A percentile compares a stretch with the other conserved stretches of the same genome.
Conservation (phyloP, 1,140 invertebrate genomes). For the Druon quercuslanigerum region DNA sequence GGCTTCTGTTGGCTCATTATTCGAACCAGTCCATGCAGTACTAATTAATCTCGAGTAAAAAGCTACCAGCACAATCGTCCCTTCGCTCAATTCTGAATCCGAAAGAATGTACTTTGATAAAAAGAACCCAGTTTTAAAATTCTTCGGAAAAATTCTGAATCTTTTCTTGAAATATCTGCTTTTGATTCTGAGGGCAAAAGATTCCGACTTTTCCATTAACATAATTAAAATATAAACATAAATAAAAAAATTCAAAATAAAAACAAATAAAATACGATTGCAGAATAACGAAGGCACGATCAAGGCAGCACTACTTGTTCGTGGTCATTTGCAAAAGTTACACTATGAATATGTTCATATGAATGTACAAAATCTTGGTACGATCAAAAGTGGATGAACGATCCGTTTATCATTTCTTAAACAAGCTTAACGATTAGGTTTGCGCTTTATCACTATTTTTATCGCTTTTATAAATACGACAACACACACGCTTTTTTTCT, state of each 20-base stretch:
- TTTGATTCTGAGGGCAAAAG: background rate
- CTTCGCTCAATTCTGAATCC: slow-evolving; percentile 28
- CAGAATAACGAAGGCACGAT: slow-evolving; percentile 35
- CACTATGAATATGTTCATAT: slow-evolving; percentile 55
- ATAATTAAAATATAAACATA: background rate
- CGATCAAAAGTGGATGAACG: slow-evolving; percentile 65
- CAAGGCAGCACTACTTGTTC: slow-evolving; percentile 14
- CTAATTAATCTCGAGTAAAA: slow-evolving; percentile 31
- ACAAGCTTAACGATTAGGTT: slow-evolving; percentile 49
- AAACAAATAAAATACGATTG: background rate
- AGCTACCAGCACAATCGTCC: slow-evolving; percentile 40
- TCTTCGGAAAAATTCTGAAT: slow-evolving; percentile 10
- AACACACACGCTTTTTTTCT: slow-evolving; percentile 45
- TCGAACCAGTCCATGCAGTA: slow-evolving; percentile 7
- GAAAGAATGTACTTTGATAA: background rate
- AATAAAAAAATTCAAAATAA: background rate
- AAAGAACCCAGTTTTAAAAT: background rate
- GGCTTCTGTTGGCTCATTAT: slow-evolving; percentile 2
- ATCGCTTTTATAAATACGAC: slow-evolving; percentile 56
- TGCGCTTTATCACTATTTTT: slow-evolving; percentile 19
- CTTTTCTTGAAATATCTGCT: background rate
- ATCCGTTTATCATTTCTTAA: slow-evolving; percentile 55
- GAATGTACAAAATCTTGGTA: slow-evolving; percentile 73
- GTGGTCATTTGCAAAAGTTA: slow-evolving; percentile 22
- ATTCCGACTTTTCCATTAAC: background rate